Conservation (phyloP, 64 coral and sea anemone genomes). For the Pocillopora verrucosa region DNA sequence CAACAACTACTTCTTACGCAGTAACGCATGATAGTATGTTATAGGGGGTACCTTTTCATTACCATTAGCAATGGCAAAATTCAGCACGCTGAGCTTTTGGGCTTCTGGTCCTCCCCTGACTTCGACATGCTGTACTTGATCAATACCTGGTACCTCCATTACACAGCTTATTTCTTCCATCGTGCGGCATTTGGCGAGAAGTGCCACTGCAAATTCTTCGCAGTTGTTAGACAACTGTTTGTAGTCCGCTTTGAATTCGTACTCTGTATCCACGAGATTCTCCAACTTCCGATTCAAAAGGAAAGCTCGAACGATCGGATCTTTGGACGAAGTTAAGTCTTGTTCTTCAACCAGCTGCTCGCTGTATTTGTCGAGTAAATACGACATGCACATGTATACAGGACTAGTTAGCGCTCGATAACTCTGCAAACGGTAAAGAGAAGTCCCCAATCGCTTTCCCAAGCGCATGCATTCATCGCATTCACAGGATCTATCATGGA, state of each 20-base stretch:
- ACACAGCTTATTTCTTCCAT: constrained; percentile 73
- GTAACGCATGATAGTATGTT: too few species aligned
- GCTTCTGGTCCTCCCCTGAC: constrained; percentile 50
- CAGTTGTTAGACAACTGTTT: constrained; percentile 57
- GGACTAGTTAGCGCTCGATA: constrained; percentile 82
- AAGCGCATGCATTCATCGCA: constrained; percentile 37
- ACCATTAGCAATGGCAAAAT: constrained; percentile 78
- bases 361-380: constrained; percentile 3
- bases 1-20: not conserved
- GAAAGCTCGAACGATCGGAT: constrained; percentile 75
- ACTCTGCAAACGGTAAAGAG: constrained; percentile 57
- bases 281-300: constrained; percentile 54
- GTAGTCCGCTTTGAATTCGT: constrained; percentile 77
- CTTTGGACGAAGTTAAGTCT: constrained; percentile 19
- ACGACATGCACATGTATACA: constrained; percentile 67
- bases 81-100: constrained; percentile 69
- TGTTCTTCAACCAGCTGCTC: not conserved
- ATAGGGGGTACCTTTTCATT: constrained; percentile 62
- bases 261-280: constrained; percentile 47
- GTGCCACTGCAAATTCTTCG: constrained; percentile 70
- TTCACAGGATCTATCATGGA: constrained; percentile 48
- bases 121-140: constrained; percentile 45
- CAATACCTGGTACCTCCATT: constrained; percentile 65
- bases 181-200: constrained; percentile 61
- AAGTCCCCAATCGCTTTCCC: constrained; percentile 55